Conservation (phyloP, 2,888 invertebrate genomes). For the Spodoptera littoralis region DNA sequence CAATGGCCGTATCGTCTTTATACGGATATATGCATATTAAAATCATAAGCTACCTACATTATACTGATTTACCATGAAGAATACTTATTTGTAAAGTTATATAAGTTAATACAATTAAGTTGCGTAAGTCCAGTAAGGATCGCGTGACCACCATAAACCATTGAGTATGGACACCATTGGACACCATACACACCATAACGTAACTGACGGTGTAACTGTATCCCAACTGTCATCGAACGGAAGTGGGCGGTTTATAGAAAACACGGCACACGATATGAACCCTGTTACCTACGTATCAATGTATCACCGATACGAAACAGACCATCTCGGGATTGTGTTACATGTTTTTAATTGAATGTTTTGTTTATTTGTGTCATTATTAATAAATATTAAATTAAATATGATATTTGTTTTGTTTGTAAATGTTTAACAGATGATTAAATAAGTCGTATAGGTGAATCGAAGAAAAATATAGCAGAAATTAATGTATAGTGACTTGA, state of each 20-base stretch:
- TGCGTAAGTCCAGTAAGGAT: conserved; percentile 27
- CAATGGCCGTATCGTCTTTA: too few species aligned
- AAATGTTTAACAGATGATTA: too few species aligned
- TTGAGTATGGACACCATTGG: conserved; percentile 10
- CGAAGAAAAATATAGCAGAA: too few species aligned
- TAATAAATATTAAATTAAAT: too few species aligned
- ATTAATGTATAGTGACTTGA: too few species aligned
- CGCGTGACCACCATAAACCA: conserved; percentile 47
- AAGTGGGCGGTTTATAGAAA: conserved; percentile 53
- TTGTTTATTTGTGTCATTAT: too few species aligned
- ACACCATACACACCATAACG: conserved; percentile 17
- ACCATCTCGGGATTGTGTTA: conserved; percentile 36
- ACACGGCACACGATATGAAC: conserved; percentile 20
- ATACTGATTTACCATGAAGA: too few species aligned
- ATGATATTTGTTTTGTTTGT: too few species aligned
- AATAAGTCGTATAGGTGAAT: too few species aligned
- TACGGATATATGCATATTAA: too few species aligned
- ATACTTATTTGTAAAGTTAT: too few species aligned
- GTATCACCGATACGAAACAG: conserved; percentile 39
- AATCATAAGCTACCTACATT: too few species aligned
- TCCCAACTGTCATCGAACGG: conserved; percentile 49
- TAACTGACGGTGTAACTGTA: conserved; percentile 43
- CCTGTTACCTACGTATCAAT: conserved; percentile 18
- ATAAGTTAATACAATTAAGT: conserved; percentile 1
- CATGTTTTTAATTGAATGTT: background rate